These are phyloP conservation scores for Holothuria scabra DNA, from an alignment of 53 echinoderm and acorn worm genomes.

Conservation along the genomic window DNA sequence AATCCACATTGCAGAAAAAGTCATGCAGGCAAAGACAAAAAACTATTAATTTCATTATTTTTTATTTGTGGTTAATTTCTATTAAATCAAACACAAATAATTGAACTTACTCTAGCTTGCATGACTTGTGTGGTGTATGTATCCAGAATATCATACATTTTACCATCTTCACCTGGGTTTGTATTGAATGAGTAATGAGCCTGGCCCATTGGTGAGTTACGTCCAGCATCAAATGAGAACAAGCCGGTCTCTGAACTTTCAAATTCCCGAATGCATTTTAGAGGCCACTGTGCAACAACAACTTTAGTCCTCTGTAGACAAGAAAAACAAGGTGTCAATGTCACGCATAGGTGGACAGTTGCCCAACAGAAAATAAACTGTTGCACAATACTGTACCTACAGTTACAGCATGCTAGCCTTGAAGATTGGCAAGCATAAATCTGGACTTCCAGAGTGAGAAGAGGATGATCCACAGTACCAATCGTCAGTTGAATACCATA, in stretches of 20 bases:
- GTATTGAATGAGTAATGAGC: constrained; percentile 83
- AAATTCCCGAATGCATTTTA: constrained; percentile 93
- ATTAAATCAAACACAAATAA: neutral
- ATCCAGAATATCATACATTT: constrained; percentile 91
- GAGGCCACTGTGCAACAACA: constrained; percentile 92
- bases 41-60: no score
- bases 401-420: no score
- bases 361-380: no score
- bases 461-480: no score
- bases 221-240: constrained; percentile 93
- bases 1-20: no score
- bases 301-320: constrained; percentile 75
- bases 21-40: no score
- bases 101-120: constrained; percentile 43
- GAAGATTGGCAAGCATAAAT: no score
- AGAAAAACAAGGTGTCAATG: neutral
- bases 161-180: constrained; percentile 70
- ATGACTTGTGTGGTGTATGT: constrained; percentile 76
- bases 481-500: no score
- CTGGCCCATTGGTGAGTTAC: constrained; percentile 93
- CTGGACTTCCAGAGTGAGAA: no score
- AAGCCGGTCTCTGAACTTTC: constrained; percentile 93
- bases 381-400: no score
- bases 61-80: no score
- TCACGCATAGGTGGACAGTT: no score